phyloP scores from a whole-genome alignment of 2,113 vertebrate species.

The Lipotes vexillifer region DNA sequence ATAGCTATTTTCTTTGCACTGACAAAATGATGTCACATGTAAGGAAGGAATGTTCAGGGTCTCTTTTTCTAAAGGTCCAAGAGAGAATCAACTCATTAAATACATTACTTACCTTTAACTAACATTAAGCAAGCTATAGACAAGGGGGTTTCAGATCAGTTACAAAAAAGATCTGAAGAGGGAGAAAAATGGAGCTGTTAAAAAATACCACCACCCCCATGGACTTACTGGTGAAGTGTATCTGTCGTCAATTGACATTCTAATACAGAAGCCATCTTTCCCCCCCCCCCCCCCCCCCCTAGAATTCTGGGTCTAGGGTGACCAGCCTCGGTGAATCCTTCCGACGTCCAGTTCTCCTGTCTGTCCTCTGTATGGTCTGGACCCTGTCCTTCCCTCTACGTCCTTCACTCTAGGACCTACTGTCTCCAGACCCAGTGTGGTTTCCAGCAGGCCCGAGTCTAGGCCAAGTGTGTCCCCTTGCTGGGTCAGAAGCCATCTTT shows the following conservation, averaged over 20 bases:
- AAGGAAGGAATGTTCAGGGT: background rate
- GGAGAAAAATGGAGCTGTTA: background rate
- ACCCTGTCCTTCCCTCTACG: no score
- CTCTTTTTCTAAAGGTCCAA: background rate
- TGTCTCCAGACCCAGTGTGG: background rate
- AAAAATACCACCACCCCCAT: background rate
- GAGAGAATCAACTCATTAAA: background rate
- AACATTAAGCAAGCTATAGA: background rate
- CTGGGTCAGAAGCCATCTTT: background rate
- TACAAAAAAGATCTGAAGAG: background rate
- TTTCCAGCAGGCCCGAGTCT: background rate
- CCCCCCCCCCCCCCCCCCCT: accelerated
- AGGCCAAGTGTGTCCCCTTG: no score
- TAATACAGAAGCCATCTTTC: background rate
- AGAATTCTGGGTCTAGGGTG: no score
- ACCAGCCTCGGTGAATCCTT: accelerated
- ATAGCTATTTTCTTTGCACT: background rate
- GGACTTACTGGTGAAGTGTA: background rate
- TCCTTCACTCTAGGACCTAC: background rate
- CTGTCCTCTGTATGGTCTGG: accelerated
- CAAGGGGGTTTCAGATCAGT: background rate
- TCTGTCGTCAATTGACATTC: background rate
- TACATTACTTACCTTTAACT: background rate
- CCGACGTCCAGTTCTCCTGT: accelerated
- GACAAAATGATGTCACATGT: background rate